Evolutionary conservation across 1,140 invertebrate species (phyloP).

Genomic region (Listronotus oregonensis): DNA sequence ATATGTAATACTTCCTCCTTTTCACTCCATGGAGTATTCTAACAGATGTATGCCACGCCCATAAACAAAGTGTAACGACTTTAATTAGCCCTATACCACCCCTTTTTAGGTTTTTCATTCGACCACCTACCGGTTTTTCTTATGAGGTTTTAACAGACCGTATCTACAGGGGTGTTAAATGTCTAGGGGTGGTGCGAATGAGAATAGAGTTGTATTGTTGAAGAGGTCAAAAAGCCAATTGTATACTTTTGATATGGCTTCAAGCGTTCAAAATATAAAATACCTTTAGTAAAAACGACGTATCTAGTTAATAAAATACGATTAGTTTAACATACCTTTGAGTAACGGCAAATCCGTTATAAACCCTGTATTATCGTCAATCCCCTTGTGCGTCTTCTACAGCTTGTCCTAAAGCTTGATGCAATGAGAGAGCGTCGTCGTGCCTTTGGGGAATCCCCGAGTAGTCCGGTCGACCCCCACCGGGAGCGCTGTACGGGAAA

Average conservation of each 20-base stretch:
- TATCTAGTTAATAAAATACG: no score
- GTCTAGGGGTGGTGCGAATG: no score
- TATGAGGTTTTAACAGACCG: no score
- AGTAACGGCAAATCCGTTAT: constrained; percentile 85
- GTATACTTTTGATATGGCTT: no score
- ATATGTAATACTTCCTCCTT: no score
- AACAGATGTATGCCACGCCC: constrained; percentile 21
- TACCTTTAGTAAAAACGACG: no score
- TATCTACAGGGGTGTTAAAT: no score
- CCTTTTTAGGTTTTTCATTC: background rate
- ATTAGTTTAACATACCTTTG: constrained; percentile 78
- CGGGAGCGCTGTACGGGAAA: constrained; percentile 60
- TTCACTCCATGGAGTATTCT: background rate
- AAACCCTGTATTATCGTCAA: constrained; percentile 82
- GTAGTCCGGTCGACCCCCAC: constrained; percentile 56
- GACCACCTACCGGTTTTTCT: no score
- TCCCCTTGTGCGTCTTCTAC: constrained; percentile 78
- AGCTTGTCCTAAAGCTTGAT: constrained; percentile 69
- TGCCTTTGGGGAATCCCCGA: constrained; percentile 50
- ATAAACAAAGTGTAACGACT: constrained; percentile 12
- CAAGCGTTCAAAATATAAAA: no score
- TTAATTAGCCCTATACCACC: constrained; percentile 15
- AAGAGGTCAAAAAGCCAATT: no score
- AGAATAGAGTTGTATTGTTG: no score
- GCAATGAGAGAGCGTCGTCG: constrained; percentile 67